Evolutionary conservation across 1,140 invertebrate genomes (phyloP).

Genomic region (Nasonia giraulti): DNA sequence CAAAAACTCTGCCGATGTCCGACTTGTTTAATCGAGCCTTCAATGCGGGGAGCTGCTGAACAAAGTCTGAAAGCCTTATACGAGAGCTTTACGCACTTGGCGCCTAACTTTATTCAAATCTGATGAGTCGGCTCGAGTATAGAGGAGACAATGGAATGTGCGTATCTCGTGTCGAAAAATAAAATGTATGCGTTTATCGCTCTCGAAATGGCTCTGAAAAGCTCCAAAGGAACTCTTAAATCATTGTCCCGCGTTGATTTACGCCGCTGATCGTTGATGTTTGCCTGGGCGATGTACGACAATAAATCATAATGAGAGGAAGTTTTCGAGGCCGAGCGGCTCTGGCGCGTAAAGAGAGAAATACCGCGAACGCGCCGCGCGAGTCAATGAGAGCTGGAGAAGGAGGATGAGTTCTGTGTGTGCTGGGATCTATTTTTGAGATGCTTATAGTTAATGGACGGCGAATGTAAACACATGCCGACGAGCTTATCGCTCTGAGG

Average conservation of each 20-base stretch:
- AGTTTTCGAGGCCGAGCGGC: background rate
- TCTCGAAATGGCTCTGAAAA: background rate
- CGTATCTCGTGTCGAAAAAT: background rate
- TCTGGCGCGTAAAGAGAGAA: background rate
- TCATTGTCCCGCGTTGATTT: background rate
- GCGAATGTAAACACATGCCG: background rate
- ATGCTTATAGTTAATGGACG: background rate
- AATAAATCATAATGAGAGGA: slow-evolving; percentile 21
- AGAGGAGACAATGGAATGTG: background rate
- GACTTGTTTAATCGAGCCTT: no score
- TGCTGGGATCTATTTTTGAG: slow-evolving; percentile 1
- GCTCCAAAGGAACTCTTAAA: background rate
- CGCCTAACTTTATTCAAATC: background rate
- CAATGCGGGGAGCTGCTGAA: background rate
- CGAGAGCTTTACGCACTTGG: background rate
- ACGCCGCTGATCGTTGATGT: background rate
- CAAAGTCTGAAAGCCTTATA: background rate
- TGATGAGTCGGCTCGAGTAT: background rate
- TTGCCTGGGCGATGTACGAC: background rate
- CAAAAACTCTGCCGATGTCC: no score
- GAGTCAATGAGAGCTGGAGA: background rate
- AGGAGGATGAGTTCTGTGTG: background rate
- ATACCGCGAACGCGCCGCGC: background rate
- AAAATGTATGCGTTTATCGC: no score
- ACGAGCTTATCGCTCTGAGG: background rate